These are phyloP conservation scores for Xanthia togata DNA, from an alignment of 2,888 invertebrate species.

Conservation along the genomic window DNA sequence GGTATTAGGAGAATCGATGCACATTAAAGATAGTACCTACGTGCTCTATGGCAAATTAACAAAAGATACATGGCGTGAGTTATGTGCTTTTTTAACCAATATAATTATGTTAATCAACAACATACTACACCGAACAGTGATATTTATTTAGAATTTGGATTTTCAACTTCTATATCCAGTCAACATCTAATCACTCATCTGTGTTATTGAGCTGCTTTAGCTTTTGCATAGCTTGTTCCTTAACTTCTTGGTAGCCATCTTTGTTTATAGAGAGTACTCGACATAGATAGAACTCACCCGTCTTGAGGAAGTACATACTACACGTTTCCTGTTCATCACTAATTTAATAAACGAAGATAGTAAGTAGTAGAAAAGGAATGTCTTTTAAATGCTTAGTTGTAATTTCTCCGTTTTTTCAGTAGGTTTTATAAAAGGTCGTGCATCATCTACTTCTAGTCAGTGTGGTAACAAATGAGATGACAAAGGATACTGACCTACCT, in stretches of 20 bases:
- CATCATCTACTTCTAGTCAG: background rate
- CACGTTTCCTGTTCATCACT: slow-evolving; percentile 26
- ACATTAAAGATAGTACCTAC: slow-evolving; percentile 8
- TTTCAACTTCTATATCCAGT: background rate
- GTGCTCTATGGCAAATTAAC: background rate
- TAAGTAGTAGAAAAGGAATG: background rate
- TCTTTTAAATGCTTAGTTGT: background rate
- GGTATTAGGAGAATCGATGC: slow-evolving; percentile 16
- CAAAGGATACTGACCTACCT: slow-evolving; percentile 9
- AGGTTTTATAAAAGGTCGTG: background rate
- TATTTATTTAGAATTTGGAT: background rate
- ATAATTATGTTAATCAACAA: background rate
- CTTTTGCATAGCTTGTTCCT: background rate
- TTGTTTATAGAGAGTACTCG: slow-evolving; percentile 12
- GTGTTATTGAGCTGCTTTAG: background rate
- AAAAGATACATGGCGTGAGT: background rate
- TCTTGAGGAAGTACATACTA: slow-evolving; percentile 24
- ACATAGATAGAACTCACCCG: slow-evolving; percentile 23
- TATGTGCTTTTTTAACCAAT: background rate
- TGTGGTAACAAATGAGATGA: background rate
- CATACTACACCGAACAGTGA: background rate
- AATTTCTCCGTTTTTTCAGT: background rate
- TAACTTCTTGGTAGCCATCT: background rate
- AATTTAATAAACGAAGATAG: slow-evolving; percentile 36
- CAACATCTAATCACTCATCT: background rate